Evolutionary conservation across 2,888 invertebrate genomes (phyloP).

Genomic region (Nebria brevicollis): DNA sequence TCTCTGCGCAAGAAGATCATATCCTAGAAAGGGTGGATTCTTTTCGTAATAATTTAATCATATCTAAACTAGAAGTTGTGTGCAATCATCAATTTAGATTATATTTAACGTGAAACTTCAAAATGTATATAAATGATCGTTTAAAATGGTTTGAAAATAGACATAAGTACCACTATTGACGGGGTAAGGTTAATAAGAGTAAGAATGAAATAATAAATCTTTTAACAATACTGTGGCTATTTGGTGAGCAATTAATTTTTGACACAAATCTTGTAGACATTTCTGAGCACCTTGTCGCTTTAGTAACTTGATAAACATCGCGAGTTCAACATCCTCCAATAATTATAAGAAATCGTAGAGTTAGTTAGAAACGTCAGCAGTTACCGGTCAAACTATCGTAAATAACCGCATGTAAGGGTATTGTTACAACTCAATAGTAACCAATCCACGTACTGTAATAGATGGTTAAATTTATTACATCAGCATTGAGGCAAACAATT

Average conservation of each 20-base stretch:
- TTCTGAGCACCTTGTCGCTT: conserved; percentile 5
- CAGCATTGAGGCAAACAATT: not conserved
- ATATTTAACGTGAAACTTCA: too few species aligned
- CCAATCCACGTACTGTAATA: not conserved
- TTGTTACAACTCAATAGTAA: conserved; percentile 41
- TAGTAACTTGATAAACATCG: conserved; percentile 34
- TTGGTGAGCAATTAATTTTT: conserved; percentile 6
- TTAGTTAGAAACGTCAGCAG: conserved; percentile 31
- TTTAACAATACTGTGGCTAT: conserved; percentile 2
- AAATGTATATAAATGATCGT: not conserved
- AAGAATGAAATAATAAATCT: not conserved
- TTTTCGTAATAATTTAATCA: too few species aligned
- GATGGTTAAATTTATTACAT: not conserved
- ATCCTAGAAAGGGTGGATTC: too few species aligned
- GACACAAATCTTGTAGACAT: not conserved
- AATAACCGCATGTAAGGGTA: conserved; percentile 31
- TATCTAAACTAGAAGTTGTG: too few species aligned
- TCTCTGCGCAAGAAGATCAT: not conserved
- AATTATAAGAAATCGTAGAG: conserved; percentile 41
- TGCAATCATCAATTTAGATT: too few species aligned
- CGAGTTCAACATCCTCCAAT: conserved; percentile 40
- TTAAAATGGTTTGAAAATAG: too few species aligned
- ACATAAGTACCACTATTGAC: not conserved
- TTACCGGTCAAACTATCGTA: conserved; percentile 28
- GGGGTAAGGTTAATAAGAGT: not conserved